Conservation (phyloP, 2,888 invertebrate genomes). For the Megamerina dolium region DNA sequence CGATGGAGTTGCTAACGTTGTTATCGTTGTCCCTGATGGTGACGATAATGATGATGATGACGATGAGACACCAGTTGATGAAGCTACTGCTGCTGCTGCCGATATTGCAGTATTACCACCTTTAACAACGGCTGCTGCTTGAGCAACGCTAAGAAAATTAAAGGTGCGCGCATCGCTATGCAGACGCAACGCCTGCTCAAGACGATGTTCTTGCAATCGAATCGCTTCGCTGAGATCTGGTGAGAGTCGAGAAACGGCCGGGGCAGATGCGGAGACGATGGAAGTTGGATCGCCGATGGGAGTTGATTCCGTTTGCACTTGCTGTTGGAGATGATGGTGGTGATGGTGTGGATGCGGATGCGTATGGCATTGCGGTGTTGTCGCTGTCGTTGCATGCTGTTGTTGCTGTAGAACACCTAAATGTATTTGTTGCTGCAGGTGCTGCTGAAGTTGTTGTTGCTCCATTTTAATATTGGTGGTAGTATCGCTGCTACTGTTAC, state of each 20-base stretch:
- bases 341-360: conserved; percentile 26
- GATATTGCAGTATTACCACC: no score
- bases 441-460: conserved; percentile 14
- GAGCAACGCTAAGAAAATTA: conserved; percentile 60
- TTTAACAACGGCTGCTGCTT: conserved; percentile 25
- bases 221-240: conserved; percentile 68
- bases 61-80: conserved; percentile 21
- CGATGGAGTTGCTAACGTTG: no score
- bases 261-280: no score
- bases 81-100: no score
- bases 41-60: conserved; percentile 37
- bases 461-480: not conserved
- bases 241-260: no score
- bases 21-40: conserved; percentile 3
- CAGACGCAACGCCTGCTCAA: conserved; percentile 76
- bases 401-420: conserved; percentile 13
- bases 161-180: conserved; percentile 75
- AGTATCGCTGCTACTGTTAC: conserved; percentile 1
- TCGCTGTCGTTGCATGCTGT: conserved; percentile 24
- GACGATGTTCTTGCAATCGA: conserved; percentile 68
- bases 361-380: no score
- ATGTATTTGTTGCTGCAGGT: conserved; percentile 7
- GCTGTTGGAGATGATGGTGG: conserved; percentile 2
- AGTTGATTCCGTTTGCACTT: conserved; percentile 23
- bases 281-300: conserved; percentile 20